Evolutionary conservation across 2,888 invertebrate species (phyloP).

Genomic region (Tenthredo livida): DNA sequence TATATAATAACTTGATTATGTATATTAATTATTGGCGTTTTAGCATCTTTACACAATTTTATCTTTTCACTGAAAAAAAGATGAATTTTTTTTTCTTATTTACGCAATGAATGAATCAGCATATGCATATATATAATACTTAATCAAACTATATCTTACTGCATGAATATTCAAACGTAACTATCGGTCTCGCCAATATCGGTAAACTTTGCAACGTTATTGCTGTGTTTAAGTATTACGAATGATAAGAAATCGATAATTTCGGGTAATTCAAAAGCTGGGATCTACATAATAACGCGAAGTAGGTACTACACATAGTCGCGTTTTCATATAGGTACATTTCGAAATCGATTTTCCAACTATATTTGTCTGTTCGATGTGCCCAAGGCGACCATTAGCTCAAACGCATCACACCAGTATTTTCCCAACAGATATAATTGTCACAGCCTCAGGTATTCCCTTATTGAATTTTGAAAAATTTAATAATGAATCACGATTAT

Average conservation of each 20-base stretch:
- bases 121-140: too few relatives aligned
- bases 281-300: background rate
- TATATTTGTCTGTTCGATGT: background rate
- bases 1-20: too few relatives aligned
- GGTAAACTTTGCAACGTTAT: too few relatives aligned
- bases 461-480: background rate
- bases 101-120: too few relatives aligned
- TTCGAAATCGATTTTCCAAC: constrained; percentile 10
- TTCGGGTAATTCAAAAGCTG: background rate
- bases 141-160: too few relatives aligned
- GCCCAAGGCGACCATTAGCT: constrained; percentile 12
- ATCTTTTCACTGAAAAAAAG: too few relatives aligned
- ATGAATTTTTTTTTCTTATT: too few relatives aligned
- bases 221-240: too few relatives aligned
- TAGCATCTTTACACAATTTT: too few relatives aligned
- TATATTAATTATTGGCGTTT: too few relatives aligned
- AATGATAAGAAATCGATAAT: background rate
- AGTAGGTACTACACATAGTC: background rate
- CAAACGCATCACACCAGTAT: background rate
- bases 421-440: constrained; percentile 4
- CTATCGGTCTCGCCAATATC: too few relatives aligned
- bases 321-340: background rate
- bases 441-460: background rate
- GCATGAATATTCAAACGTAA: too few relatives aligned
- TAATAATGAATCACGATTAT: background rate